Evolutionary conservation across 1,140 invertebrate species (phyloP), one percentile per base, ranked within the genome.

Genomic region (Hyphantria cunea): DNA sequence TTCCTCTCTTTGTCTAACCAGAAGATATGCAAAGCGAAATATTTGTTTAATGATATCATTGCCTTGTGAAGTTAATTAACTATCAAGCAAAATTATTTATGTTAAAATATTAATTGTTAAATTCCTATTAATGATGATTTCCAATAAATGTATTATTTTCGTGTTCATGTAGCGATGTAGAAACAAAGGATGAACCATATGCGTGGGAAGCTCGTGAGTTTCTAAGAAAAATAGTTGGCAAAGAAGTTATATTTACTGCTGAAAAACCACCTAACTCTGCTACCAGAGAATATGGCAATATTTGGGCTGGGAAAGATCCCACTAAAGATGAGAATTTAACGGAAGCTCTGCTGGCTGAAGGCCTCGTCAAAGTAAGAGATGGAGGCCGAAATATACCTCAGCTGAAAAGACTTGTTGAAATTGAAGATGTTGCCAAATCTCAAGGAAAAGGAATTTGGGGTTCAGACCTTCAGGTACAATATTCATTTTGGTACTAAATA

Each of bases 161-260:
- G 3, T 82, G 66, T 68, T 68, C 77, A n/a, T 39, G 25, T 72
- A 92, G 92, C 78, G 93, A 95, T 63, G 95, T 95, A 80, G 95
- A 84, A 61, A 77, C 79, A 41, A 94, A 50, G 95, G 98, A 98
- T 92, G 97, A 98, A 89, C 96, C 98, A 6, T 99, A 93, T 92
- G 98, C 97, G 0, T 99, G 98, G 97, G 98, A 99, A 89, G 96
- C 98, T 0, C 93, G 98, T 62, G 98, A 99, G 92, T 99, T 95
- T 86, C 89, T 99, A 31, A 93, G 98, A 78, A 98, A 97, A 82
- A 80, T 99, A 7, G 95, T 99, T 78, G 97, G 97, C 3, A 95
- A 97, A 87, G 95, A 97, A 74, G 96, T 99, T 0, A 92, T 93
- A 3, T 99, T 98, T 86, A 93, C 91, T 14, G 92, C 93, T 50